These are phyloP conservation scores for Phytoseiulus persimilis DNA, from an alignment of 2,888 invertebrate genomes.

Conservation along the genomic window DNA sequence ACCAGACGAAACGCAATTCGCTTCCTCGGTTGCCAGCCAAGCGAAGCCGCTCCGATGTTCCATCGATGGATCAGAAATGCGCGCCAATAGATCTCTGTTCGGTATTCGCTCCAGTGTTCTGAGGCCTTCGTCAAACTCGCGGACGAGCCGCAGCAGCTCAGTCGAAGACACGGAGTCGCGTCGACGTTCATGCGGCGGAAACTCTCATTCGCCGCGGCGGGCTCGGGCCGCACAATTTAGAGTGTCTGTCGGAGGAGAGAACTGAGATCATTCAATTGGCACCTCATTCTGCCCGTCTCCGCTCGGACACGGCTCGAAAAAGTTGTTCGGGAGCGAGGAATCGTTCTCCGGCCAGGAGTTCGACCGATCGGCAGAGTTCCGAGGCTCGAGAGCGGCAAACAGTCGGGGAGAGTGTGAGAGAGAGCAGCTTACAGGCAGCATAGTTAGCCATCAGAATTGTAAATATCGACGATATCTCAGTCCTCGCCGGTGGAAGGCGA, in stretches of 20 bases:
- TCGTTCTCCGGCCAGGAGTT: neutral
- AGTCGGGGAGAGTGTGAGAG: neutral
- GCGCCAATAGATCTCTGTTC: too few species aligned
- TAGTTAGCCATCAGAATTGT: neutral
- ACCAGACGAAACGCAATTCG: neutral
- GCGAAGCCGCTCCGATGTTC: too few species aligned
- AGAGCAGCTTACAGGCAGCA: neutral
- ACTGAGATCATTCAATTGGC: too few species aligned
- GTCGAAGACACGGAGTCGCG: neutral
- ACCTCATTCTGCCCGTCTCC: too few species aligned
- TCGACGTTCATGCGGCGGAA: neutral
- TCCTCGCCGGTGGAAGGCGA: neutral
- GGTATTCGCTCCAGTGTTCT: too few species aligned
- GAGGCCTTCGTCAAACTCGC: neutral
- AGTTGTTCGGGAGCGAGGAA: neutral
- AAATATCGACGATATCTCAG: constrained; percentile 5
- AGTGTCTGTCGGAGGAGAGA: neutral
- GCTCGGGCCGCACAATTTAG: neutral
- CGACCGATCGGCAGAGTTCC: neutral
- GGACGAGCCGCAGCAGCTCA: neutral
- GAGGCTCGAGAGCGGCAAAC: neutral
- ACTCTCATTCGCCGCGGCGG: neutral
- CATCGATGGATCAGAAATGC: too few species aligned
- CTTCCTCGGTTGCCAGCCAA: neutral
- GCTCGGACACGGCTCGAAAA: neutral